phyloP scores from a whole-genome alignment of 2,888 invertebrate species.

The Drosophila greeni region DNA sequence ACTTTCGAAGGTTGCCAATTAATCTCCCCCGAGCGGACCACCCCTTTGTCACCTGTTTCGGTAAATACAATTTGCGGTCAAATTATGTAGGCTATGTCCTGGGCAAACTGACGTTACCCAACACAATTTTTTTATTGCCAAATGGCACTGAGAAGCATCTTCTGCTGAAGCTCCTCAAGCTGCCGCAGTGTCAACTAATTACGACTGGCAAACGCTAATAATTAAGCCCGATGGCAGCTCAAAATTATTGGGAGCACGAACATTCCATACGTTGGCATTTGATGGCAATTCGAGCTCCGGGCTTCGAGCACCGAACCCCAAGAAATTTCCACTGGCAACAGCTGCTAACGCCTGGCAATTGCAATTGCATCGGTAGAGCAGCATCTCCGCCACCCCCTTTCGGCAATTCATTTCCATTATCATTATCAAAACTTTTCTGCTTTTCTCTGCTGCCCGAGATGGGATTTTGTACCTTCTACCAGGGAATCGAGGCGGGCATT shows the following conservation, averaged over 20 bases:
- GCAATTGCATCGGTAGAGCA: conserved; percentile 35
- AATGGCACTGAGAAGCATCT: conserved; percentile 24
- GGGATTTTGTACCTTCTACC: conserved; percentile 22
- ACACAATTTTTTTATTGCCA: conserved; percentile 48
- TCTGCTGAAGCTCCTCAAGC: conserved; percentile 44
- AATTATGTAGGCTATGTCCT: conserved; percentile 46
- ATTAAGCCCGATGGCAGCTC: conserved; percentile 46
- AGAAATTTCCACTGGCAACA: conserved; percentile 47
- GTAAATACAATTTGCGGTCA: conserved; percentile 70
- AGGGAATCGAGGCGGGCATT: conserved; percentile 16
- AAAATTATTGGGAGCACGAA: conserved; percentile 54
- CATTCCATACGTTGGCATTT: conserved; percentile 48
- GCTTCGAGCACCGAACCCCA: conserved; percentile 8
- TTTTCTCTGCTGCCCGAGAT: conserved; percentile 50
- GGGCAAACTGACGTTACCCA: conserved; percentile 58
- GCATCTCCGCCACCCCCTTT: conserved; percentile 40
- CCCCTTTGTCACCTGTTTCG: conserved; percentile 10
- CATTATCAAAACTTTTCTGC: conserved; percentile 70
- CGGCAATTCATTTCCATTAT: conserved; percentile 73
- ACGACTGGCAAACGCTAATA: conserved; percentile 49
- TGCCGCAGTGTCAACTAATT: conserved; percentile 58
- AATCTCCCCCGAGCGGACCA: neutral
- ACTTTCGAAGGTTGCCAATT: conserved; percentile 33
- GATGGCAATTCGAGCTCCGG: conserved; percentile 42
- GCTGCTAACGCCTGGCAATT: conserved; percentile 61